Conservation (phyloP, 2,113 vertebrate species). For the Melospiza georgiana region DNA sequence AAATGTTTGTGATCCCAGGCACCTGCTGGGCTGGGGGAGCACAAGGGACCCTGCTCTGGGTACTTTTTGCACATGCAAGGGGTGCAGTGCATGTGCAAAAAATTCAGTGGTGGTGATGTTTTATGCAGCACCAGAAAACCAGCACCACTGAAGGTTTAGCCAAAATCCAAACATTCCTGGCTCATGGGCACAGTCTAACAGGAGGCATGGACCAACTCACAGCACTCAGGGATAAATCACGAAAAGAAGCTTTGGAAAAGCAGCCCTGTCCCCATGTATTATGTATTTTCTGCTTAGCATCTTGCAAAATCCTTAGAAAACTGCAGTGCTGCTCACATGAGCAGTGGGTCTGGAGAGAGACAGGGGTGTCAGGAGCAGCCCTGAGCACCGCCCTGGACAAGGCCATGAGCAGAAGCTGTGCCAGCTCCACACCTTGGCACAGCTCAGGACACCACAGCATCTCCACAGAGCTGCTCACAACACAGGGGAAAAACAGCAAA, state of each 20-base stretch:
- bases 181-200: fast-evolving
- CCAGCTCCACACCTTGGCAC: neutral
- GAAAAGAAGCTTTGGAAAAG: neutral
- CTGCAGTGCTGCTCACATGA: fast-evolving
- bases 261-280: fast-evolving
- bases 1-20: neutral
- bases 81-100: too few species aligned
- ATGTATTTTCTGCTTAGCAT: neutral
- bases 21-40: neutral
- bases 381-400: neutral
- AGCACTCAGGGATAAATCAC: neutral
- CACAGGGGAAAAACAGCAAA: neutral
- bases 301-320: neutral
- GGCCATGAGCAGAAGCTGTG: fast-evolving
- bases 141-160: neutral
- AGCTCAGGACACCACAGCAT: fast-evolving
- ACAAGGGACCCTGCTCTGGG: neutral
- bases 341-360: neutral
- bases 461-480: neutral
- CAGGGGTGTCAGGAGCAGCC: neutral
- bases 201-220: neutral
- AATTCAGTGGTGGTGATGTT: too few species aligned
- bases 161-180: neutral
- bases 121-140: neutral
- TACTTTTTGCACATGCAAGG: neutral